Evolutionary conservation across 2,888 invertebrate species (phyloP).

Genomic region (Pelosia muscerda): DNA sequence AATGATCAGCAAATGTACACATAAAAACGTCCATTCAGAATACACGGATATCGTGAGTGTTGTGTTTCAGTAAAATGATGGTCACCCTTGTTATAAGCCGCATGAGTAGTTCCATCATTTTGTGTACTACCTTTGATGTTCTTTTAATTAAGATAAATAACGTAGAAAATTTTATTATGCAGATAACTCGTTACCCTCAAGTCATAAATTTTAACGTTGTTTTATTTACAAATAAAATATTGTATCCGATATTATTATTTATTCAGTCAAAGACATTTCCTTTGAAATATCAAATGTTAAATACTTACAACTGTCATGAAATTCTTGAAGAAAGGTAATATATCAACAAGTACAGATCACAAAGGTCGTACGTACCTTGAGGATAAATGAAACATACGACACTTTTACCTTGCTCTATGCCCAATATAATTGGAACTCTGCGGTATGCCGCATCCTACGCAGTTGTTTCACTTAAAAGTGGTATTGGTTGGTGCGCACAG

Average conservation of each 20-base stretch:
- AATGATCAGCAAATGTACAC: no score
- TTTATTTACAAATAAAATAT: constrained; percentile 1
- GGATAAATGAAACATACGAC: background rate
- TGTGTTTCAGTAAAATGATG: no score
- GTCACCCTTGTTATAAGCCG: no score
- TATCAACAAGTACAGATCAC: background rate
- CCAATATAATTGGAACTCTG: no score
- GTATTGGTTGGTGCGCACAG: no score
- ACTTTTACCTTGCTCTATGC: background rate
- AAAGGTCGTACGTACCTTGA: background rate
- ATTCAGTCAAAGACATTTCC: constrained; percentile 9
- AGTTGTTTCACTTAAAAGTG: no score
- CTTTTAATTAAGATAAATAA: background rate
- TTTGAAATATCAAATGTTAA: constrained; percentile 8
- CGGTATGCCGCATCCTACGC: no score
- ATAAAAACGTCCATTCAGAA: no score
- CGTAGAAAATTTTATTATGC: no score
- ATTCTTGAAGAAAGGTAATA: background rate
- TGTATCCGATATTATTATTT: constrained; percentile 1
- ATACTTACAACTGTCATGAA: constrained; percentile 13
- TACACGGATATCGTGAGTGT: no score
- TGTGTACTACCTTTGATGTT: background rate
- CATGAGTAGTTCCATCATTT: background rate
- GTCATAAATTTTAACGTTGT: background rate
- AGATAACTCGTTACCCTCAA: background rate